Conservation (phyloP, 2,888 invertebrate species). For the Lasioglossum marginatum region DNA sequence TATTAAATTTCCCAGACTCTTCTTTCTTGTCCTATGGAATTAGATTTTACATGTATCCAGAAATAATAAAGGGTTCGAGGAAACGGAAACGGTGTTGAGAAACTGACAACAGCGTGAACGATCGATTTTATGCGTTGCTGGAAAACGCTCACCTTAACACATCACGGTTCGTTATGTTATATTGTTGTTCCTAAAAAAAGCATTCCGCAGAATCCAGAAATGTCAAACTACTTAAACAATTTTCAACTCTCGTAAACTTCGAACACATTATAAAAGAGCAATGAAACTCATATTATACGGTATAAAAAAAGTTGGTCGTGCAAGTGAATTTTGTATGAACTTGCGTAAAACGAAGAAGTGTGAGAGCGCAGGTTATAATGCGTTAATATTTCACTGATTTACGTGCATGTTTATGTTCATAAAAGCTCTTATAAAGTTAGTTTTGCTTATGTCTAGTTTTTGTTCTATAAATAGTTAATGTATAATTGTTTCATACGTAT, state of each 20-base stretch:
- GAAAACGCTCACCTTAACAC: neutral
- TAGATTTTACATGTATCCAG: constrained; percentile 8
- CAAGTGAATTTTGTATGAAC: neutral
- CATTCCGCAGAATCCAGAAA: neutral
- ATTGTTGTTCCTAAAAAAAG: neutral
- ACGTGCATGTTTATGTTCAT: no score
- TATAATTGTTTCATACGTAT: neutral
- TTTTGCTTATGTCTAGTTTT: neutral
- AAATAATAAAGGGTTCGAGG: constrained; percentile 5
- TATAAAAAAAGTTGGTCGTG: neutral
- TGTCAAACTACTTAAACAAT: neutral
- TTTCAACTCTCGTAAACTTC: neutral
- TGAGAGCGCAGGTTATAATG: neutral
- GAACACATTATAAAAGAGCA: neutral
- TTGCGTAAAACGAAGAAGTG: neutral
- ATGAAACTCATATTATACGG: neutral
- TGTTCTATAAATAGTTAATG: neutral
- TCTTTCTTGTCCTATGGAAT: constrained; percentile 82
- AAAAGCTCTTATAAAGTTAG: neutral
- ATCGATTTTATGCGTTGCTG: constrained; percentile 15
- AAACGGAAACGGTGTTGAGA: constrained; percentile 5
- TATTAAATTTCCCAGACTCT: constrained; percentile 87
- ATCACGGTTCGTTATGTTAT: neutral
- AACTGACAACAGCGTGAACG: constrained; percentile 4
- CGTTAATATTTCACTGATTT: neutral